These are phyloP conservation scores for Odocoileus hemionus DNA, from an alignment of 2,113 vertebrate genomes.

Conservation along the genomic window DNA sequence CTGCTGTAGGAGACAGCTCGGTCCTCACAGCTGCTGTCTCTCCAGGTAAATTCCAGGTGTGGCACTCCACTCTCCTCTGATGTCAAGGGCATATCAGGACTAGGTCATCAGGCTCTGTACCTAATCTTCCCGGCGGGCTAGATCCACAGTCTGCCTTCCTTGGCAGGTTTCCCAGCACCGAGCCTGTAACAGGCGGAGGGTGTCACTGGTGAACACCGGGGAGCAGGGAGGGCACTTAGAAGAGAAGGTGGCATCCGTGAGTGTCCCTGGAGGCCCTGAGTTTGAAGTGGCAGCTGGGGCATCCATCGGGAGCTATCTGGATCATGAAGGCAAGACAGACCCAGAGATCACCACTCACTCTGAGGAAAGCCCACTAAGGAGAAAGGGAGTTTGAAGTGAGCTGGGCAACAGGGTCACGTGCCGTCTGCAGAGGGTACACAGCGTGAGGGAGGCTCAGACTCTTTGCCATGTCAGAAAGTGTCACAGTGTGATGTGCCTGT, in stretches of 20 bases:
- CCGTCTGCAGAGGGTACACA: rapidly evolving
- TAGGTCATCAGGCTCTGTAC: background rate
- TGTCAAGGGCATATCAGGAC: background rate
- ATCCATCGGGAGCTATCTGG: background rate
- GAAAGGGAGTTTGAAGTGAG: too few species aligned
- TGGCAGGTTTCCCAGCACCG: background rate
- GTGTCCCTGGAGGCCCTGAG: background rate
- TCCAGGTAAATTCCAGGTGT: background rate
- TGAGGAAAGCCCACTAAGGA: too few species aligned
- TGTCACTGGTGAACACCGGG: background rate
- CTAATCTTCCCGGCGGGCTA: background rate
- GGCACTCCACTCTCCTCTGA: background rate
- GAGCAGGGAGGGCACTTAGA: background rate
- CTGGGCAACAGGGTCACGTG: rapidly evolving
- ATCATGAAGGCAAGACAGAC: background rate
- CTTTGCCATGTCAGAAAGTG: background rate
- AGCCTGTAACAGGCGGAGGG: background rate
- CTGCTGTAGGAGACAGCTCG: background rate
- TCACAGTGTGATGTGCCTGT: background rate
- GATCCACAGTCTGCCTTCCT: background rate
- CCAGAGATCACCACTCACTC: background rate
- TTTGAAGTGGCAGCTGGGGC: background rate
- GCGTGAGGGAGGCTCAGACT: too few species aligned
- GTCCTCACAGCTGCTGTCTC: background rate
- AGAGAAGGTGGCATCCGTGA: background rate